Conservation (phyloP, 2,888 invertebrate species). For the Elysia crispata region DNA sequence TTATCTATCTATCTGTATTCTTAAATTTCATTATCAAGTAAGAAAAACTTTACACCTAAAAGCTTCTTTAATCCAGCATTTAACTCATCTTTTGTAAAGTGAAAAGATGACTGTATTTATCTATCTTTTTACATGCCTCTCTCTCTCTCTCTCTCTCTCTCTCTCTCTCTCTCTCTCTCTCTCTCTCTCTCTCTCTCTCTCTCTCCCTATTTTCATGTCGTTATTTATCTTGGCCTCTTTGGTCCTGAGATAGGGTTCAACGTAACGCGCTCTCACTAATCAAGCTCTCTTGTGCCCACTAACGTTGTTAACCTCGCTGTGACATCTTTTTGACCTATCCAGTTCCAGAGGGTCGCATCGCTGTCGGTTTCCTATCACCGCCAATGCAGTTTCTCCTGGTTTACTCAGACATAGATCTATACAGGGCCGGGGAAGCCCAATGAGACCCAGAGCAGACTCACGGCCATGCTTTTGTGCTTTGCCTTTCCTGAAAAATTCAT, state of each 20-base stretch:
- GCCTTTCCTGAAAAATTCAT: neutral
- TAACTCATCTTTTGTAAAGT: no score
- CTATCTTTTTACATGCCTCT: neutral
- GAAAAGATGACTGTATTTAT: no score
- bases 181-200: conserved; percentile 18
- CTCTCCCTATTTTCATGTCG: neutral
- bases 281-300: neutral
- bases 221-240: neutral
- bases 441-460: neutral
- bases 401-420: neutral
- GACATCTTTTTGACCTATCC: no score
- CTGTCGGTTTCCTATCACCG: no score
- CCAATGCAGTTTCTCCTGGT: no score
- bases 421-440: neutral
- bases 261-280: neutral
- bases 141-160: conserved; percentile 25
- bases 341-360: no score
- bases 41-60: no score
- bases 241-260: no score
- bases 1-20: no score
- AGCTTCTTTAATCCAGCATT: no score
- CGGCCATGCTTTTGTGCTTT: neutral
- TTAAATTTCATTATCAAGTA: no score
- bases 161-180: conserved; percentile 26
- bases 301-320: no score